A percentile compares a stretch with the other conserved stretches of the same genome.
These are phyloP conservation scores for Amaurobius ferox DNA, from an alignment of 2,888 invertebrate species.

Conservation along the genomic window DNA sequence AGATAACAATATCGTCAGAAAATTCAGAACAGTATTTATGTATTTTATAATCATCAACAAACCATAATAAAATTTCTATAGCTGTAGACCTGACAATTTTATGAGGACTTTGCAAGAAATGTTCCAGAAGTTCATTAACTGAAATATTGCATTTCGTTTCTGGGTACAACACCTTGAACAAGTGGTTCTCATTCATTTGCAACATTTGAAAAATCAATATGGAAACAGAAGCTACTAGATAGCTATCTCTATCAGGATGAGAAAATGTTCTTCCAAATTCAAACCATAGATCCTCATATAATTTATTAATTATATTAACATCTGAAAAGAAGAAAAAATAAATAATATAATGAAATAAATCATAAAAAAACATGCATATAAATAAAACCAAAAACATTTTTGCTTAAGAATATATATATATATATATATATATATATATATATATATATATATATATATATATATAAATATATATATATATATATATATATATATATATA, in stretches of 20 bases:
- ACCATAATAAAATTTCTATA: slow-evolving; percentile 21
- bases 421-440: too few relatives aligned
- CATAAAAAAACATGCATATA: too few relatives aligned
- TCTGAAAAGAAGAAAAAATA: slow-evolving; percentile 2
- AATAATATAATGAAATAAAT: too few relatives aligned
- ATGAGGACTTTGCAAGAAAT: neutral
- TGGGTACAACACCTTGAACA: too few relatives aligned
- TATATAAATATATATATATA: too few relatives aligned
- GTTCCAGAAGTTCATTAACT: neutral
- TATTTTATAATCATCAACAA: neutral
- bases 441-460: too few relatives aligned
- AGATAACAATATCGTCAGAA: slow-evolving; percentile 14
- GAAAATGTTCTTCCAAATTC: neutral
- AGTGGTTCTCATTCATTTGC: too few relatives aligned
- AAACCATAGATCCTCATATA: neutral
- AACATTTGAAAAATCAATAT: neutral
- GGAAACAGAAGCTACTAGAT: slow-evolving; percentile 2
- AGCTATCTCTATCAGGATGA: slow-evolving; percentile 32
- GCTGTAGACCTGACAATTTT: slow-evolving; percentile 19
- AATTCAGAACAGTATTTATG: neutral
- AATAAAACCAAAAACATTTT: too few relatives aligned
- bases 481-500: too few relatives aligned
- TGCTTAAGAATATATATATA: too few relatives aligned
- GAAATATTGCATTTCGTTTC: too few relatives aligned
- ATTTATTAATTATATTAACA: neutral